Evolutionary conservation across 2,888 invertebrate genomes (phyloP).

Genomic region (Ganaspis brasiliensis): DNA sequence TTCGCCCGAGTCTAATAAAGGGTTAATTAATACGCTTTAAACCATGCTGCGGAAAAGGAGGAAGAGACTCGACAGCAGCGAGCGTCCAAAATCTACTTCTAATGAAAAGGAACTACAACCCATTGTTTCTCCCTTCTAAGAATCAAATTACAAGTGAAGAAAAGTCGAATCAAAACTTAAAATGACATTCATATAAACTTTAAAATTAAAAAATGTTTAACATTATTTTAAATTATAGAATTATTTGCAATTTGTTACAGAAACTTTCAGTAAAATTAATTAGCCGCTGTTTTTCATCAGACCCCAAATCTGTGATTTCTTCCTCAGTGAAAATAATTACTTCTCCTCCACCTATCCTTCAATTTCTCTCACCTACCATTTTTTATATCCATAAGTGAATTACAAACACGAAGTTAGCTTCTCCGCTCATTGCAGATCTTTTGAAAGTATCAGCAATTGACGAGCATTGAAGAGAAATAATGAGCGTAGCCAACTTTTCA

Average conservation of each 20-base stretch:
- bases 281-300: no score
- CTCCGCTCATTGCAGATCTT: constrained; percentile 12
- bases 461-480: constrained; percentile 26
- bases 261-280: no score
- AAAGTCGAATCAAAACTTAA: not conserved
- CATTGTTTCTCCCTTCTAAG: constrained; percentile 2
- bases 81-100: constrained; percentile 45
- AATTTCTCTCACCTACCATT: not conserved
- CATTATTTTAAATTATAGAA: no score
- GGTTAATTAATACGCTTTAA: constrained; percentile 80
- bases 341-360: no score
- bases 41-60: constrained; percentile 64
- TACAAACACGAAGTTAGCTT: constrained; percentile 30
- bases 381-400: constrained; percentile 9
- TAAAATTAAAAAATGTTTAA: no score
- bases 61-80: constrained; percentile 45
- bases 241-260: no score
- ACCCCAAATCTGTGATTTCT: no score
- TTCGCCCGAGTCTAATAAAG: constrained; percentile 78
- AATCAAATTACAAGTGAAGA: not conserved
- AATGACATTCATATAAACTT: not conserved
- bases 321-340: no score
- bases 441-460: constrained; percentile 40
- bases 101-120: not conserved
- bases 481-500: constrained; percentile 15